Base-by-base conservation (phyloP, 2,113 vertebrate genomes). In the Equus przewalskii region DNA sequence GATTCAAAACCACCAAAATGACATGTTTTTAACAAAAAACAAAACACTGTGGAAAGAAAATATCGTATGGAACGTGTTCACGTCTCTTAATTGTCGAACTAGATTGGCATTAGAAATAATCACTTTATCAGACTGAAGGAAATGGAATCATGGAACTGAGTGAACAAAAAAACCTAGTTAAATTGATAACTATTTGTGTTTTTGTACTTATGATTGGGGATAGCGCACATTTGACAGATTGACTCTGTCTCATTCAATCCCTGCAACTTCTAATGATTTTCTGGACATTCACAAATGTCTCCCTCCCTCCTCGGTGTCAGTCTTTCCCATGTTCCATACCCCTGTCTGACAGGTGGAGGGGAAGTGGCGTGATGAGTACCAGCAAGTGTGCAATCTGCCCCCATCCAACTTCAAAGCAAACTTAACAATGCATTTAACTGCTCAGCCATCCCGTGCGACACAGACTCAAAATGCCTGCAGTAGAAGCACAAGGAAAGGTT, bases 291-390 rank as follows among this genome's bases (percentile, higher is more conserved):
- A 56, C 18, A 21, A 33, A 51, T 44, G 5, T 79, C 19, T 22
- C 7, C 22, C 33, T 79, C 22, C 58, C 84, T 46, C 36, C 19
- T 54, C 19, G n/a, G 2, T 78, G 24, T 28, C 80, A 28, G 16
- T 12, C 2, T 89, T 76, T 70, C 30, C 9, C 8, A 8, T 33
- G 12, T 16, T 90, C 13, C n/a, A 41, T 36, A 26, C 0, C 3
- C 6, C 30, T 91, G 15, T 58, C n/a, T 51, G 8, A 46, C 6
- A 49, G 19, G 5, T 33, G 87, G 49, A 44, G 10, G 51, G 2
- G 5, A 83, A 58, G 0, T 26, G 4, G 9, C 2, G 36, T 13
- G 56, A 15, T 62, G 30, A 46, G 0, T 6, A 67, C 18, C 7
- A 58, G 26, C 36, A 56, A 54, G 8, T 80, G 12, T 64, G 3